phyloP scores from a whole-genome alignment of 2,797 vertebrate species.

The Scyliorhinus canicula region DNA sequence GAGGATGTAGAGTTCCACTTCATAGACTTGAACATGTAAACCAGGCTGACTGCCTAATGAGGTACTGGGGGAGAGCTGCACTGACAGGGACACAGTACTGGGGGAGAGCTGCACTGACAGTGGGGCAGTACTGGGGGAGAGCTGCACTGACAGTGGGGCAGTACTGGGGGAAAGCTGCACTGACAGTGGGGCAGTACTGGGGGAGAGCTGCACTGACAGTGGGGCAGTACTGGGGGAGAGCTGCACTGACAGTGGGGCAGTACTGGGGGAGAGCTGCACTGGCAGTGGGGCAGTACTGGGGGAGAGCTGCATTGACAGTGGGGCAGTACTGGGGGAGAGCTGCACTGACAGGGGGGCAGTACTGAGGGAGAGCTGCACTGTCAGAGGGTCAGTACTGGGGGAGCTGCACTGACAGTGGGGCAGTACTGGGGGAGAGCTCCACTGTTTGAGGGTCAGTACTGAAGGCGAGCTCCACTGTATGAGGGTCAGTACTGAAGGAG shows the following conservation, averaged over 20 bases:
- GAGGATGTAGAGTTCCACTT: neutral
- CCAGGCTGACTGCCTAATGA: neutral
- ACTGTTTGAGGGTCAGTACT: neutral
- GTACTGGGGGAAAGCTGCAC: neutral
- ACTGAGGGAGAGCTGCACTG: neutral
- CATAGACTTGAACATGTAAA: neutral
- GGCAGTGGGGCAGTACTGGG: no score
- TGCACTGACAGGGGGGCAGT: neutral
- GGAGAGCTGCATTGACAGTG: neutral
- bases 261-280: neutral
- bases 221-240: neutral
- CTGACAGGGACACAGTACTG: neutral
- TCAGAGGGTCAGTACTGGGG: neutral
- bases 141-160: neutral
- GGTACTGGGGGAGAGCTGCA: neutral
- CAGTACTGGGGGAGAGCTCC: neutral
- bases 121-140: neutral
- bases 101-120: neutral
- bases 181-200: neutral
- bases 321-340: neutral
- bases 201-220: neutral
- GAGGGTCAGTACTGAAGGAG: neutral
- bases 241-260: neutral
- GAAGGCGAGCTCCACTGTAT: neutral
- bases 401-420: neutral